These are phyloP conservation scores for Uria aalge DNA, from an alignment of 2,113 vertebrate genomes.

Conservation along the genomic window DNA sequence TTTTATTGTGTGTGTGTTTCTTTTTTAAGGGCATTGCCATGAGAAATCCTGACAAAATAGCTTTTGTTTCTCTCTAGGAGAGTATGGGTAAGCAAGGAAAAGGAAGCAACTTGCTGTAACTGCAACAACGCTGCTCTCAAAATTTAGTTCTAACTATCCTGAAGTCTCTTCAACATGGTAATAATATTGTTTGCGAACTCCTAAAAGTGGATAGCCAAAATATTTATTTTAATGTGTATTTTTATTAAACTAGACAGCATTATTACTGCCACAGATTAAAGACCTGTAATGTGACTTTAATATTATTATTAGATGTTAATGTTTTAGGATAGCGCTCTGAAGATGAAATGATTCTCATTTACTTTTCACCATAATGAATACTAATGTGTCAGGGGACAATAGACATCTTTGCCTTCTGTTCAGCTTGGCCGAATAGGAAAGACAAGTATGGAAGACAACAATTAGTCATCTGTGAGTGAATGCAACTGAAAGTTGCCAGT, in stretches of 20 bases:
- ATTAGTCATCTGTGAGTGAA: neutral
- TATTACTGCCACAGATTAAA: constrained; percentile 59
- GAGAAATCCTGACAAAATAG: neutral
- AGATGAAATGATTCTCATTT: constrained; percentile 68
- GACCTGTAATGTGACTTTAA: constrained; percentile 59
- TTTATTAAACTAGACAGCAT: constrained; percentile 60
- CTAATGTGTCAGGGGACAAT: constrained; percentile 44
- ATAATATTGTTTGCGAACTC: neutral
- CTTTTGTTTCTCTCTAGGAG: neutral
- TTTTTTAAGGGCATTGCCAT: neutral
- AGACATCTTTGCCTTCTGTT: constrained; percentile 53
- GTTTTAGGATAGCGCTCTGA: constrained; percentile 32
- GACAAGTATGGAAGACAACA: neutral
- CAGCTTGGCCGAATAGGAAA: neutral
- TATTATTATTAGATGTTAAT: constrained; percentile 59
- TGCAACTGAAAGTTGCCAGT: neutral
- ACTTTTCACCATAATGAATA: constrained; percentile 48
- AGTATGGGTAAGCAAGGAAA: neutral
- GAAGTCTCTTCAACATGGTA: neutral
- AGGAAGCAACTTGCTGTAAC: neutral
- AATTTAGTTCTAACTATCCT: neutral
- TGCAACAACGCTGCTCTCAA: neutral
- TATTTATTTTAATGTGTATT: constrained; percentile 49
- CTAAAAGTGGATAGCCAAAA: constrained; percentile 14
- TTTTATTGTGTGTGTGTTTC: neutral